Conservation (phyloP, 2,797 vertebrate species). For the Lemur catta region DNA sequence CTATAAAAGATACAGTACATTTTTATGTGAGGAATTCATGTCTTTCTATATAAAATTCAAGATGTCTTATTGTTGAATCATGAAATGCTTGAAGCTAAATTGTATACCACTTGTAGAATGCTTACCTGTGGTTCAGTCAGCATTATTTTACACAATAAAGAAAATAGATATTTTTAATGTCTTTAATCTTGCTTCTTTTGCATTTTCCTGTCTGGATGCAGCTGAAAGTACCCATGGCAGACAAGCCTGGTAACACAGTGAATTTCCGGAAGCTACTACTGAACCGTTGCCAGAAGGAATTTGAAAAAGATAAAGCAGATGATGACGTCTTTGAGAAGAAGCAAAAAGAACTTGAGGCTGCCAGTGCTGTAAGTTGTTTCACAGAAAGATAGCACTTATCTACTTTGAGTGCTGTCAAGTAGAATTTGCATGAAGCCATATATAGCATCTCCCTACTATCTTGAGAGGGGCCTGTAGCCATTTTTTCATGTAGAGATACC, state of each 20-base stretch:
- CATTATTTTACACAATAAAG: not conserved
- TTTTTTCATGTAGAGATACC: not conserved
- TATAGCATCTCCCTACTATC: not conserved
- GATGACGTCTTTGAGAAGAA: constrained; percentile 98
- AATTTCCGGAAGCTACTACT: constrained; percentile 97
- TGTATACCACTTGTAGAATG: not conserved
- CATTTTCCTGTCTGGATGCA: constrained; percentile 76
- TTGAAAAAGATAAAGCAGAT: constrained; percentile 98
- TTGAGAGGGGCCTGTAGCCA: not conserved
- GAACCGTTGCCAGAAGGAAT: constrained; percentile 99
- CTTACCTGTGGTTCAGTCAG: not conserved
- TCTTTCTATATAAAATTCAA: not conserved
- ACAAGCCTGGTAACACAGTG: constrained; percentile 94
- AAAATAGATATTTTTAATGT: fast-evolving
- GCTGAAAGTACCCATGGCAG: constrained; percentile 96
- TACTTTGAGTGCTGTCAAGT: not conserved
- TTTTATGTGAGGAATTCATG: not conserved
- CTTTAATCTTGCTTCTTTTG: constrained; percentile 45
- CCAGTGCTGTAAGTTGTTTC: constrained; percentile 87
- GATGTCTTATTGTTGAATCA: not conserved
- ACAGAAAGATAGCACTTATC: not conserved
- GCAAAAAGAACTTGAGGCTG: constrained; percentile 96
- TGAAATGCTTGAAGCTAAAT: constrained; percentile 36
- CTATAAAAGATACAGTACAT: not conserved
- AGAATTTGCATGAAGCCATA: not conserved